phyloP scores from a whole-genome alignment of 2,888 invertebrate genomes.

The Aspidiotus destructor region DNA sequence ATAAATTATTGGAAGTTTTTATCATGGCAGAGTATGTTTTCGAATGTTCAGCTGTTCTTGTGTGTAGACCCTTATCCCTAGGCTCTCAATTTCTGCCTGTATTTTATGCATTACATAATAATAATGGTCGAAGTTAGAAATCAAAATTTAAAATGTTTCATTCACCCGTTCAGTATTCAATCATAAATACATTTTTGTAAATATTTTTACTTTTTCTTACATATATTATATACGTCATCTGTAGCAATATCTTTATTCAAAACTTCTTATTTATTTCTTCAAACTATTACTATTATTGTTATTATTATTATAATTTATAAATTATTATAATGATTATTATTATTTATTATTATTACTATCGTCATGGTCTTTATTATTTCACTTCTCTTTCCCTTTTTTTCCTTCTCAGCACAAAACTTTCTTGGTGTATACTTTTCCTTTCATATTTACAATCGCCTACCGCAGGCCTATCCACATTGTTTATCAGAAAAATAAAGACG shows the following conservation, averaged over 20 bases:
- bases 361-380: not conserved
- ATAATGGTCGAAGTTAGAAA: not conserved
- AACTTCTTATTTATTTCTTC: constrained; percentile 22
- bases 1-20: no score
- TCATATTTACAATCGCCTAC: no score
- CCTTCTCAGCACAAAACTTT: not conserved
- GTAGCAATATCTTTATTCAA: constrained; percentile 21
- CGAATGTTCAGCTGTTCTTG: not conserved
- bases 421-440: no score
- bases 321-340: not conserved
- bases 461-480: no score
- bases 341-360: constrained; percentile 1
- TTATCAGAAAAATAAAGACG: not conserved
- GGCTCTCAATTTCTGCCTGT: not conserved
- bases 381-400: not conserved
- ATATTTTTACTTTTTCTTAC: constrained; percentile 24
- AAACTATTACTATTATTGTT: constrained; percentile 19
- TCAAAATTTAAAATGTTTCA: constrained; percentile 9
- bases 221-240: constrained; percentile 16
- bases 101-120: not conserved
- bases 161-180: constrained; percentile 8
- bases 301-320: constrained; percentile 13
- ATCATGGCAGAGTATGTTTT: no score
- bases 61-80: not conserved
- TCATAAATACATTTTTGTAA: constrained; percentile 29